Evolutionary conservation across 2,888 invertebrate genomes (phyloP), one percentile per base, ranked within the genome.

Genomic region (Limulus polyphemus): DNA sequence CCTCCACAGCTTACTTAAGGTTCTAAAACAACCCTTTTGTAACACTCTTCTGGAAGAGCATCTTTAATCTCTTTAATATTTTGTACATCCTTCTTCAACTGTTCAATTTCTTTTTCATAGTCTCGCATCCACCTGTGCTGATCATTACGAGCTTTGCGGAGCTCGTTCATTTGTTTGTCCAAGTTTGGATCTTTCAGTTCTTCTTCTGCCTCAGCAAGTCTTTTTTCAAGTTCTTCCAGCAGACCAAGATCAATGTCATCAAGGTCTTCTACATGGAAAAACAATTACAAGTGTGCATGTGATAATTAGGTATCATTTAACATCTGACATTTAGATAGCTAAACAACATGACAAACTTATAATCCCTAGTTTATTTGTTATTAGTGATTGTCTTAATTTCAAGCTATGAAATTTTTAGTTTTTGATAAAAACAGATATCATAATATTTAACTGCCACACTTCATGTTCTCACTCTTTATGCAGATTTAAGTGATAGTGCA

Each of bases 41-140:
- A 89, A 76, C 94, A 94, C 62, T 73, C 73, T 17, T 81, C 80
- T 0, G 94, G 95, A 65, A 95, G 80, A 62, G 89, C 83, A 60
- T 84, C 83, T 1, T 86, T 80, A 70, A 95, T 93, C 59, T 84
- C 83, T 71, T 86, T 84, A 58, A 94, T 84, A 74, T 91, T 92
- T 10, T 83, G 81, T 3, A 94, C 92, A 76, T 94, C 91, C 2
- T 78, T 78, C 67, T 82, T 79, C 12, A 93, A 79, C 62, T 82
- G 79, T 55, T 78, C 80, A 56, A 90, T 81, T 73, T 91, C 88
- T 13, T 84, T 84, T 73, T 86, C 84, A 72, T 91, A 90, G 70
- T 84, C 83, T 64, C 87, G 86, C 71, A 90, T 84, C 80, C 87
- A 83, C 69, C 86, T 85, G 69, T 76, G 76, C 76, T 87, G 86